Evolutionary conservation across 1,140 invertebrate species (phyloP), one percentile per base, ranked within the genome.

Genomic region (Diuraphis noxia): DNA sequence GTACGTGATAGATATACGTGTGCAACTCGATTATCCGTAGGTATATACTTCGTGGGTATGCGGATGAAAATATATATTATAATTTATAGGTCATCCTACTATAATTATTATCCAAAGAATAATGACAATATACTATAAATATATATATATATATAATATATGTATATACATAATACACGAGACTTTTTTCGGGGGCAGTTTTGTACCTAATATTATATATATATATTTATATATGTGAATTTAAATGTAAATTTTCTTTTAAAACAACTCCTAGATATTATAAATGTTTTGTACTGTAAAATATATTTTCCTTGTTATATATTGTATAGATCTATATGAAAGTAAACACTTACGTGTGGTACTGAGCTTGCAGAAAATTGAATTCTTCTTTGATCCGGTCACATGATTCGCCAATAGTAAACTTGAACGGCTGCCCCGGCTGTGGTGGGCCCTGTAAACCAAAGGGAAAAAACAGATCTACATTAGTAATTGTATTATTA

Each of bases 311-410:
- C 8, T 72, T 72, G n/a, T 72, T n/a, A 6, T 72, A 19, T 72
- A 72, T 72, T 6, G 34, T 72, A n/a, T n/a, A n/a, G 56, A 72
- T 72, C 30, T 72, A n/a, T 72, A 72, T 6, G 30, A 17, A 72
- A 13, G n/a, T n/a, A 13, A 92, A 93, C 92, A 97, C 97, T 98
- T 95, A 99, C 98, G 97, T 98, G 95, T 99, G 98, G 95, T 98
- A 99, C 95, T 99, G 98, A 92, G 98, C 97, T 95, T 99, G 98
- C 92, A 99, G 95, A 95, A 99, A 99, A 95, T 98, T 98, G 94
- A 99, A 99, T 95, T 99, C 98, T 95, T 99, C 98, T 95, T 99
- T 99, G 94, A 99, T 99, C 93, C 98, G 96, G 94, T 99, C 98
- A 95, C 98, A 97, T 93, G 98, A 98, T 94, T 99, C 98, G 81